Evolutionary conservation across 2,888 invertebrate genomes (phyloP).

Genomic region (Drosophila prostipennis): DNA sequence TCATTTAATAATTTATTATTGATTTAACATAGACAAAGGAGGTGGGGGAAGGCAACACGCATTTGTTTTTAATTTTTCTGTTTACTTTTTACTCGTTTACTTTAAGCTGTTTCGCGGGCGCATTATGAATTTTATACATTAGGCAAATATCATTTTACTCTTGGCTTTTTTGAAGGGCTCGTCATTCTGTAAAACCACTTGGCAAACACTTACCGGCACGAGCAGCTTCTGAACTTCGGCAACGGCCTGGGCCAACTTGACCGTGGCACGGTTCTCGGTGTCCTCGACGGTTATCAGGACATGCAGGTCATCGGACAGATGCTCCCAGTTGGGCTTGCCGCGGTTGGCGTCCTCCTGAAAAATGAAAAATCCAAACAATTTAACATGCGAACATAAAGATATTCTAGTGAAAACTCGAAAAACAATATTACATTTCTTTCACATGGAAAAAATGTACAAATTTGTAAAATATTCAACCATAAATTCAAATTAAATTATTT

Average conservation of each 20-base stretch:
- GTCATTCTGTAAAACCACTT: neutral
- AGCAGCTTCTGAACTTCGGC: constrained; percentile 99
- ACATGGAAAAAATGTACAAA: no score
- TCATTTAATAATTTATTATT: constrained; percentile 43
- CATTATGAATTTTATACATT: constrained; percentile 1
- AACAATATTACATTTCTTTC: no score
- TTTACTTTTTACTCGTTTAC: constrained; percentile 10
- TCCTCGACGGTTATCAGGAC: constrained; percentile 99
- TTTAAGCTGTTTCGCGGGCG: constrained; percentile 15
- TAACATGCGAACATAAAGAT: neutral
- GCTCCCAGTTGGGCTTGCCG: constrained; percentile 99
- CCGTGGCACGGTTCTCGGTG: constrained; percentile 97
- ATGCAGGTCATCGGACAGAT: constrained; percentile 98
- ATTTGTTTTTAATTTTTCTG: constrained; percentile 16
- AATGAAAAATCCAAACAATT: no score
- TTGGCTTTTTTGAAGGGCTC: neutral
- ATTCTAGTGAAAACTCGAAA: no score
- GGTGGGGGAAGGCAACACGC: constrained; percentile 34
- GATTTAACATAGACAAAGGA: constrained; percentile 47
- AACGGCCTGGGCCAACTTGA: constrained; percentile 97
- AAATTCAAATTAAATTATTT: neutral
- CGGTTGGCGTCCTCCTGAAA: constrained; percentile 98
- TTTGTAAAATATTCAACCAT: no score
- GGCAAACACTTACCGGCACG: constrained; percentile 92
- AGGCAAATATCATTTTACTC: constrained; percentile 7